phyloP scores from a whole-genome alignment of 2,888 invertebrate genomes.

The Pandemis corylana region DNA sequence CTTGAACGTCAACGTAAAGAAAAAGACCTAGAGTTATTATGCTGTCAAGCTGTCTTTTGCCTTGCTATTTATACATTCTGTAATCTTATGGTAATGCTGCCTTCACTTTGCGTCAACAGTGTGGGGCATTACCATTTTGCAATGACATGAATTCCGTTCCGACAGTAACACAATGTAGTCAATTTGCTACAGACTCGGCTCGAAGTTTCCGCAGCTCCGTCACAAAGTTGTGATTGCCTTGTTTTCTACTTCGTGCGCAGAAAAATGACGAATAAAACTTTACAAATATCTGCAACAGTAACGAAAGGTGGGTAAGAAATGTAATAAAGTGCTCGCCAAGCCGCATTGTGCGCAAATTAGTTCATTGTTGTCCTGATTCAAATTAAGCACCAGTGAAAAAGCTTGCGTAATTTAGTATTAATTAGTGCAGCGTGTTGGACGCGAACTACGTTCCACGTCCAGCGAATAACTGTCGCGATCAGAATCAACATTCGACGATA shows the following conservation, averaged over 20 bases:
- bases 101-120: slow-evolving; percentile 32
- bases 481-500: not conserved
- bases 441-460: slow-evolving; percentile 19
- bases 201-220: slow-evolving; percentile 64
- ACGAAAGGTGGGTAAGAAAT: slow-evolving; percentile 40
- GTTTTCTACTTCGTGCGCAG: slow-evolving; percentile 68
- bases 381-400: slow-evolving; percentile 36
- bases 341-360: slow-evolving; percentile 32
- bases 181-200: slow-evolving; percentile 67
- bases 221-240: slow-evolving; percentile 76
- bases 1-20: not conserved
- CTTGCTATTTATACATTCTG: slow-evolving; percentile 30
- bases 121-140: slow-evolving; percentile 43
- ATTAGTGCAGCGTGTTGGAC: slow-evolving; percentile 32
- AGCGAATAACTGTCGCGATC: not conserved
- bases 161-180: slow-evolving; percentile 70
- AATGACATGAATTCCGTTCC: slow-evolving; percentile 48
- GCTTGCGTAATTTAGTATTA: slow-evolving; percentile 37
- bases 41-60: slow-evolving; percentile 22
- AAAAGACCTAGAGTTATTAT: not conserved
- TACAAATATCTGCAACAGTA: slow-evolving; percentile 49
- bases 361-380: slow-evolving; percentile 31
- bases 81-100: slow-evolving; percentile 35
- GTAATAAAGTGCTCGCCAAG: slow-evolving; percentile 25
- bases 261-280: slow-evolving; percentile 72